Evolutionary conservation across 1,140 invertebrate species (phyloP).

Genomic region (Drosophila bifasciata): DNA sequence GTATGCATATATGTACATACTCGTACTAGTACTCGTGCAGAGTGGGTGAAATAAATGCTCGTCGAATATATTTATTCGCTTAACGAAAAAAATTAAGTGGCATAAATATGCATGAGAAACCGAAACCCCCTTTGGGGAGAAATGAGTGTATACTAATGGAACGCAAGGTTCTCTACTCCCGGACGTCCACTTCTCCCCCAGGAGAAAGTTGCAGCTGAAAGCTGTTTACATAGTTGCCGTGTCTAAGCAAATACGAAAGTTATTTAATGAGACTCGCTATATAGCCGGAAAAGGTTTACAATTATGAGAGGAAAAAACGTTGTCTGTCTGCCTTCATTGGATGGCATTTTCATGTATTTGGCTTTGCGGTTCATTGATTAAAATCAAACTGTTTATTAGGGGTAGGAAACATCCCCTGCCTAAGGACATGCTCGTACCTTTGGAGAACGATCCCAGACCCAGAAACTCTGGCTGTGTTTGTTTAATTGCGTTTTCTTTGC

Average conservation of each 20-base stretch:
- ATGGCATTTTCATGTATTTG: conserved; percentile 66
- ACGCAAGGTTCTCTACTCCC: conserved; percentile 26
- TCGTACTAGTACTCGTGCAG: conserved; percentile 1
- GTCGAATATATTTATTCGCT: conserved; percentile 39
- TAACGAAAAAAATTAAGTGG: conserved; percentile 66
- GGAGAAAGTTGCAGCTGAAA: conserved; percentile 50
- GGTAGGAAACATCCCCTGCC: conserved; percentile 10
- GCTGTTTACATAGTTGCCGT: conserved; percentile 64
- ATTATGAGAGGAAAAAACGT: conserved; percentile 45
- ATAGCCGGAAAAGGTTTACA: conserved; percentile 57
- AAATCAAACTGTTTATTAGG: conserved; percentile 73
- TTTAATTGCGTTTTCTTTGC: conserved; percentile 72
- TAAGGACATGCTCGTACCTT: neutral
- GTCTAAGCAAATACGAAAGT: conserved; percentile 55
- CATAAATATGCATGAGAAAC: conserved; percentile 77
- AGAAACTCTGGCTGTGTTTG: conserved; percentile 58
- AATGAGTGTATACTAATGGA: conserved; percentile 4
- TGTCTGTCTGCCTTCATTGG: conserved; percentile 50
- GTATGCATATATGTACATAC: conserved; percentile 1
- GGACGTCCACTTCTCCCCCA: conserved; percentile 29
- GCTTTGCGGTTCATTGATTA: conserved; percentile 79
- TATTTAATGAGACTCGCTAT: conserved; percentile 53
- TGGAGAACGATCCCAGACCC: conserved; percentile 3
- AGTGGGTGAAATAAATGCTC: conserved; percentile 38
- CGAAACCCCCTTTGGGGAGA: conserved; percentile 26